These are phyloP conservation scores for Takifugu bimaculatus DNA, from an alignment of 2,113 vertebrate genomes.

Conservation along the genomic window DNA sequence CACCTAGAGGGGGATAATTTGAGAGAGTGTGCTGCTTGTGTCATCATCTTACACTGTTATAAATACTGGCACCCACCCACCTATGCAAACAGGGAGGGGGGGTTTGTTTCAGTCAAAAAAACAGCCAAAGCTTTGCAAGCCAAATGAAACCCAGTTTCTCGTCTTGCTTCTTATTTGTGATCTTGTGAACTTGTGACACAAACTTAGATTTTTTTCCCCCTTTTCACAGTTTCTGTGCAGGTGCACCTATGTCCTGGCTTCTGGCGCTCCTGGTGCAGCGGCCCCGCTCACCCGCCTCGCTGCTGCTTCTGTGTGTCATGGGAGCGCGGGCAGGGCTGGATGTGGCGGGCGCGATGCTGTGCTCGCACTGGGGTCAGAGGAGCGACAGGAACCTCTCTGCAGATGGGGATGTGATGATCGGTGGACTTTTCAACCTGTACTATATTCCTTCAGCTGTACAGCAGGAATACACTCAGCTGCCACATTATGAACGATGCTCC, in stretches of 20 bases:
- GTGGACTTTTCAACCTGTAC: constrained; percentile 62
- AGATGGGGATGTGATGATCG: constrained; percentile 68
- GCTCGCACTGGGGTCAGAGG: constrained; percentile 30
- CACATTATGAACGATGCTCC: constrained; percentile 47
- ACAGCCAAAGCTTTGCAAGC: not conserved
- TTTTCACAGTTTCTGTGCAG: constrained; percentile 5
- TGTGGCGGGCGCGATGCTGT: constrained; percentile 20
- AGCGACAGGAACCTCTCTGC: constrained; percentile 44
- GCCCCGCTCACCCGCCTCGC: constrained; percentile 2
- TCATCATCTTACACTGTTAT: constrained; percentile 39
- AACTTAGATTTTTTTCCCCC: not conserved
- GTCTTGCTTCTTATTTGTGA: too few species aligned
- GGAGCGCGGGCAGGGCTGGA: constrained; percentile 5
- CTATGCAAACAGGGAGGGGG: constrained; percentile 12
- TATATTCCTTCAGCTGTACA: constrained; percentile 33
- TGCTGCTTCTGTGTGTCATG: constrained; percentile 27
- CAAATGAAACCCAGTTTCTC: not conserved
- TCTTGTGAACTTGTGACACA: too few species aligned
- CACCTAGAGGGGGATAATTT: constrained; percentile 36
- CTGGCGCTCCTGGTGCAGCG: constrained; percentile 8
- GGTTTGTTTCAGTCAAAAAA: not conserved
- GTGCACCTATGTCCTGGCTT: constrained; percentile 27
- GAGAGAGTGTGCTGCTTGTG: constrained; percentile 5
- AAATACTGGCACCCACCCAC: constrained; percentile 35
- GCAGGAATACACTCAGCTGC: constrained; percentile 42